Base-by-base conservation (phyloP, 2,888 invertebrate genomes). In the Abrostola triplasia region DNA sequence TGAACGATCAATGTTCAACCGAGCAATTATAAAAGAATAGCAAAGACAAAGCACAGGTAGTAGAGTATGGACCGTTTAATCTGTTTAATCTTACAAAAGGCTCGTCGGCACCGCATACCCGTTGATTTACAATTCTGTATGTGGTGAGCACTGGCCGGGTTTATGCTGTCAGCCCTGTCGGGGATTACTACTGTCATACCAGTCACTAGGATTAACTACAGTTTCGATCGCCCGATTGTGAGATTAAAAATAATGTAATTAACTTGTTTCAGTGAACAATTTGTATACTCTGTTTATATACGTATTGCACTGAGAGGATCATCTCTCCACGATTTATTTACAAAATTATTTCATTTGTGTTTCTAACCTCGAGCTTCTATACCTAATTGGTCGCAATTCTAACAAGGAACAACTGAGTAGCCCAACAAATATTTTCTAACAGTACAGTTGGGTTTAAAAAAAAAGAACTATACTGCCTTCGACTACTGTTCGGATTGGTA, bases 61-160 rank as follows among this genome's bases (percentile, higher is more conserved):
- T 12, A 5, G 9, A 7, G 5, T 59, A 58, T 54, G 56, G 61
- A 72, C 50, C 70, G 47, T 76, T 77, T 77, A 75, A 80, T 80
- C 73, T 60, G 70, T 69, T 47, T 79, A 77, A 77, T 67, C 62
- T 70, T 66, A 66, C 77, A 72, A 67, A 73, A 70, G 68, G 66
- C 48, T 53, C 51, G 64, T 55, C 44, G 58, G 67, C 64, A 58
- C 52, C 55, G 50, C 61, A 60, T 40, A 56, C 50, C 76, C 70
- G 66, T 59, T 61, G 66, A 81, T 83, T 83, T 76, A 75, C 60
- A 67, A 83, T 83, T 83, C 82, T 72, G 77, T 83, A 69, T 82
- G 79, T 81, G 72, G 56, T 48, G 59, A 70, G 64, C 24, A 24
- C 58, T 58, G 49, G 66, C 59, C 51, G 64, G 78, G 76, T 67